Base-by-base conservation (phyloP, 2,888 invertebrate species). In the Atrina japonica region DNA sequence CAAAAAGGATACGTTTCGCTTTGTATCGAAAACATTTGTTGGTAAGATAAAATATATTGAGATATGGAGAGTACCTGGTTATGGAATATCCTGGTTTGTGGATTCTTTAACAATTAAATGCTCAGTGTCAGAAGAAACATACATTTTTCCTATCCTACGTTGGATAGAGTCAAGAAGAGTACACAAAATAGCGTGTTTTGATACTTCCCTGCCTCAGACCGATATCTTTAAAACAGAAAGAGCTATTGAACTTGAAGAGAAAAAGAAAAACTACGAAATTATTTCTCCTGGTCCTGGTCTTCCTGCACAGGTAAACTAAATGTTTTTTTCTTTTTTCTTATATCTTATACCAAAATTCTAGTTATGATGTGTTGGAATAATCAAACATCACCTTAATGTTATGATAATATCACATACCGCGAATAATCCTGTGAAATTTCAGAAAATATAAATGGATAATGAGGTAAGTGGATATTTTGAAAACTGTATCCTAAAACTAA, bases 81-180 rank as follows among this genome's bases (percentile, higher is more conserved):
- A 89, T 2, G 85, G 79, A 0, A 84, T 86, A 43, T 87, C 88
- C 50, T 92, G 91, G 91, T 91, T 78, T 68, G 81, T 88, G 35
- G 86, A 88, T 50, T 82, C 75, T 49, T 77, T 89, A 16, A 70
- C 78, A 0, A 84, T 88, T 0, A 79, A 83, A 65, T 83, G 86
- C 61, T 50, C 80, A n/a, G 69, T 72, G n/a, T 77, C 77, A 0
- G 80, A 81, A 49, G 71, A 78, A n/a, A 77, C 69, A 14, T 86
- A 73, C 66, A 79, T 84, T 27, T 89, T 89, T 69, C 92, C 92
- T 0, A 82, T 92, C 5, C 80, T 90, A 66, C 82, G 91, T 23
- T 92, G 91, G 91, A 86, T 91, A 55, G 78, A 83, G 29, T 76
- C 89, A 0, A 81, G 87, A 52, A 75, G 80, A 21, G 86, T 84